Conservation (phyloP, 2,888 invertebrate genomes). For the Pandemis cinnamomeana region DNA sequence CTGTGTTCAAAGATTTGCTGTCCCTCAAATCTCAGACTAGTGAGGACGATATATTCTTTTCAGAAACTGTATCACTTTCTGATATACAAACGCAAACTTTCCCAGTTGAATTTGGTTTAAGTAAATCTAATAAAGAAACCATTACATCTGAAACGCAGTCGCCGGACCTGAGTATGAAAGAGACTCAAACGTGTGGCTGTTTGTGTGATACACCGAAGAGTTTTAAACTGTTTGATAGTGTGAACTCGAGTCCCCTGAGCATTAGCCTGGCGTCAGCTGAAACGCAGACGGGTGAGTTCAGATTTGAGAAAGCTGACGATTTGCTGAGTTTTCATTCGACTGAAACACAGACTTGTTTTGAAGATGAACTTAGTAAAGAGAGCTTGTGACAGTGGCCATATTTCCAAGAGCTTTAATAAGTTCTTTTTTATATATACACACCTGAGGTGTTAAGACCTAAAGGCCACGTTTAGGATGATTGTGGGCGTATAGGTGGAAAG, state of each 20-base stretch:
- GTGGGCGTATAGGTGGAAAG: too few relatives aligned
- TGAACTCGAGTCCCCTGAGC: conserved; percentile 59
- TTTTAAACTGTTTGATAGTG: conserved; percentile 61
- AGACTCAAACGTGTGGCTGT: conserved; percentile 75
- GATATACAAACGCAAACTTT: conserved; percentile 78
- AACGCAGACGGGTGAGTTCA: conserved; percentile 65
- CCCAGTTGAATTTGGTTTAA: conserved; percentile 69
- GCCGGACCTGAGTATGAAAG: conserved; percentile 71
- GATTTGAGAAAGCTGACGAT: conserved; percentile 56
- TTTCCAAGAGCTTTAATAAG: conserved; percentile 17
- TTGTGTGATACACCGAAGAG: conserved; percentile 64
- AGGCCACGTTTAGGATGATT: too few relatives aligned
- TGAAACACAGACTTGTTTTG: conserved; percentile 72
- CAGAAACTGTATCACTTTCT: conserved; percentile 67
- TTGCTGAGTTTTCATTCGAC: conserved; percentile 64
- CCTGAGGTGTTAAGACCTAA: too few relatives aligned
- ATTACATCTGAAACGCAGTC: conserved; percentile 64
- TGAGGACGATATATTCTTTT: conserved; percentile 72
- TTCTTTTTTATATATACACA: too few relatives aligned
- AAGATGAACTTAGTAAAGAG: conserved; percentile 51
- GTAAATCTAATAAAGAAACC: conserved; percentile 67
- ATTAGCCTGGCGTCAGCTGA: conserved; percentile 66
- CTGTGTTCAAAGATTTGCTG: conserved; percentile 68
- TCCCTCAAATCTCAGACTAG: conserved; percentile 68
- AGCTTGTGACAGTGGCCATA: conserved; percentile 56